These are phyloP conservation scores for Acronicta alni DNA, from an alignment of 2,888 invertebrate species.

Conservation along the genomic window DNA sequence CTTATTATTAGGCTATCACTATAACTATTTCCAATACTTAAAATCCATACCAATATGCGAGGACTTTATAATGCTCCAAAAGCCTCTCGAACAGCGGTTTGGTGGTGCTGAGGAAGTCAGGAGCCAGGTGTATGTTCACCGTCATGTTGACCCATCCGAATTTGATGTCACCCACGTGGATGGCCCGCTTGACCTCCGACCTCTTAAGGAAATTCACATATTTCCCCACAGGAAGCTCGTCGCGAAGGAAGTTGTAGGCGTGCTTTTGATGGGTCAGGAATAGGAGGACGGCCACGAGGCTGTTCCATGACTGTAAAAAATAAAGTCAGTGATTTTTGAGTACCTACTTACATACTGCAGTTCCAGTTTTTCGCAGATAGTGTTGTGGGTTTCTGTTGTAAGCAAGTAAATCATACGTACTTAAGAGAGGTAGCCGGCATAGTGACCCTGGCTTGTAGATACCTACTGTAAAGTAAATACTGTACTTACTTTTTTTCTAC, in stretches of 20 bases:
- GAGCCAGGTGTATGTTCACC: constrained; percentile 68
- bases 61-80: constrained; percentile 75
- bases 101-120: constrained; percentile 77
- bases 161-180: constrained; percentile 78
- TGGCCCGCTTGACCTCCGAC: constrained; percentile 71
- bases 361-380: too few relatives aligned
- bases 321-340: too few relatives aligned
- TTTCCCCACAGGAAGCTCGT: constrained; percentile 67
- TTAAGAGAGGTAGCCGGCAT: too few relatives aligned
- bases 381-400: too few relatives aligned
- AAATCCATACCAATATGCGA: constrained; percentile 72
- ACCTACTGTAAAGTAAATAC: too few relatives aligned
- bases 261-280: constrained; percentile 73
- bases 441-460: too few relatives aligned
- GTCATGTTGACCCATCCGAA: constrained; percentile 76
- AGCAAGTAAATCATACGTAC: too few relatives aligned
- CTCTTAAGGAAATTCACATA: constrained; percentile 64
- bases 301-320: constrained; percentile 73
- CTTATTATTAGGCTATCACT: too few relatives aligned
- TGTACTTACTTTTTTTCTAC: too few relatives aligned
- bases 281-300: constrained; percentile 67
- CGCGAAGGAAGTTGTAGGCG: constrained; percentile 79
- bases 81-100: constrained; percentile 73
- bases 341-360: too few relatives aligned
- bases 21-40: background rate